Conservation (phyloP, 2,113 vertebrate species). For the Pseudorhombus dupliciocellatus region DNA sequence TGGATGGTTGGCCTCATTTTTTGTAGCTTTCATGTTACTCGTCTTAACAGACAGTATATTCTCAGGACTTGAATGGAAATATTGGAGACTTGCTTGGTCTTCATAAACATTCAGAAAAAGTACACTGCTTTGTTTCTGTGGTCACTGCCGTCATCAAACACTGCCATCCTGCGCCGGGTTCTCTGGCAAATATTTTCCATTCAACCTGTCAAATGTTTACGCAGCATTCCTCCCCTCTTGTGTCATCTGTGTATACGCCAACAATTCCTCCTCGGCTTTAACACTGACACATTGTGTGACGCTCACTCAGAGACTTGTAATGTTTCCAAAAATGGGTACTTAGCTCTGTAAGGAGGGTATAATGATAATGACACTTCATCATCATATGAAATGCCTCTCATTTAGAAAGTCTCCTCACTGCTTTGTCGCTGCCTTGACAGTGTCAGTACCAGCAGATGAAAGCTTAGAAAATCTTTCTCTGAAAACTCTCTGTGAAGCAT, state of each 20-base stretch:
- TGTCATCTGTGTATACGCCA: constrained; percentile 33
- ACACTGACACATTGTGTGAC: constrained; percentile 48
- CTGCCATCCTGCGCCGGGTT: neutral
- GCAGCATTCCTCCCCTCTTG: constrained; percentile 14
- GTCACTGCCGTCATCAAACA: no score
- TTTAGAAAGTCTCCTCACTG: constrained; percentile 48
- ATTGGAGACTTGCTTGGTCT: no score
- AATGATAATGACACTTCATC: constrained; percentile 71
- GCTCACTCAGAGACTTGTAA: constrained; percentile 52
- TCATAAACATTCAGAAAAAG: no score
- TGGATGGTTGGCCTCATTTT: no score
- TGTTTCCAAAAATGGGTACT: constrained; percentile 64
- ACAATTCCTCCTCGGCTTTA: constrained; percentile 42
- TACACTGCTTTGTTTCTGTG: no score
- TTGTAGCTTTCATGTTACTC: no score
- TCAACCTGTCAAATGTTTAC: constrained; percentile 41
- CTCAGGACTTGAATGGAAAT: no score
- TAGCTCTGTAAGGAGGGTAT: constrained; percentile 49
- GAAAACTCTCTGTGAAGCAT: constrained; percentile 47
- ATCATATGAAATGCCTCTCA: constrained; percentile 64
- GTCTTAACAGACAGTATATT: no score
- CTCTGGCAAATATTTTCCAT: constrained; percentile 36
- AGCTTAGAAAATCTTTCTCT: constrained; percentile 36
- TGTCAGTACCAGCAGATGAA: constrained; percentile 54
- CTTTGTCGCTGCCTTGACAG: constrained; percentile 56